Conservation (phyloP, 2,888 invertebrate species). For the Poecilobothrus nobilitatus region DNA sequence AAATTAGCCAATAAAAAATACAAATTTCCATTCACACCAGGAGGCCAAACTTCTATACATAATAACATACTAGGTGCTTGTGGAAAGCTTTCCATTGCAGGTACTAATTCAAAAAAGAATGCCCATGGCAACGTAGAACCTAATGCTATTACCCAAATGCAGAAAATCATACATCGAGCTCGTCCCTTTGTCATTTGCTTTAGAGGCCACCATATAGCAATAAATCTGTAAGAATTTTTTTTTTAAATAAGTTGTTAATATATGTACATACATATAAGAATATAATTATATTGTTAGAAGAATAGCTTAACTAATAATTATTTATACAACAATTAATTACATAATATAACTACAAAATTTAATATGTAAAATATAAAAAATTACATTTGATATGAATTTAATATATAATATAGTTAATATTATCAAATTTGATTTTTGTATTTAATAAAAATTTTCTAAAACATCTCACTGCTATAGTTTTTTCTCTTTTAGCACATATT, state of each 20-base stretch:
- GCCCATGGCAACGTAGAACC: conserved; percentile 85
- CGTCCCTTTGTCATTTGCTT: conserved; percentile 85
- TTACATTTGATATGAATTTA: too few species aligned
- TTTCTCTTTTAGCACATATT: too few species aligned
- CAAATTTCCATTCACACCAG: conserved; percentile 66
- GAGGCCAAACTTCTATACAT: conserved; percentile 81
- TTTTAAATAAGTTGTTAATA: neutral
- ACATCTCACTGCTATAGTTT: too few species aligned
- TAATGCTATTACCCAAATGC: conserved; percentile 83
- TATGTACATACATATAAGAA: too few species aligned
- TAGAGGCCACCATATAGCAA: conserved; percentile 92
- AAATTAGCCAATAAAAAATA: conserved; percentile 86
- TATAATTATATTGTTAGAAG: too few species aligned
- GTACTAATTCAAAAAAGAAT: conserved; percentile 70
- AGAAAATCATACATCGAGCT: conserved; percentile 76
- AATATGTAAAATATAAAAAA: too few species aligned
- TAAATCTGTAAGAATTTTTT: conserved; percentile 63
- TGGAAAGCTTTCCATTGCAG: conserved; percentile 44
- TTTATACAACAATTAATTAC: too few species aligned
- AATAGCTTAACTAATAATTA: too few species aligned
- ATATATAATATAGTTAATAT: too few species aligned
- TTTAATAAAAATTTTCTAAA: too few species aligned
- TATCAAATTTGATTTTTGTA: too few species aligned
- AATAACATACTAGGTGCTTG: conserved; percentile 67
- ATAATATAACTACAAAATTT: too few species aligned